Base-by-base conservation (phyloP, 2,113 vertebrate species). In the Erythrocercus mccallii region DNA sequence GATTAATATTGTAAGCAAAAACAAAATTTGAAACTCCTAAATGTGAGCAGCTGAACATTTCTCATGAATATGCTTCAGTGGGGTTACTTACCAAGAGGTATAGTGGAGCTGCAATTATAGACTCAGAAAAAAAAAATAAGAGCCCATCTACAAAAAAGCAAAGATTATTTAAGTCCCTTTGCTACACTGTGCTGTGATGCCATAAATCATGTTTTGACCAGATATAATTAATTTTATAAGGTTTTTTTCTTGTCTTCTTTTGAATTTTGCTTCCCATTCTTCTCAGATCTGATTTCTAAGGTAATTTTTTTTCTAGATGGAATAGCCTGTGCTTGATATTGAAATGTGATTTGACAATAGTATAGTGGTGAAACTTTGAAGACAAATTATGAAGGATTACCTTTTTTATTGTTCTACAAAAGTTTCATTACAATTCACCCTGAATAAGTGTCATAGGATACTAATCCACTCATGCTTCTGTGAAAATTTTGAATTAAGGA, bases 221-320 rank as follows among this genome's bases (percentile, higher is more conserved):
- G 56, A 48, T 45, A 73, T 18, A 94, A 95, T 96, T 97, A 97
- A 96, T 97, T 96, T 94, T 61, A 72, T 83, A 44, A 20, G 4
- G 3, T 5, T 6, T 27, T 69, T 83, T 48, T 21, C 35, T 58
- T 83, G 45, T 61, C 56, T 45, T 86, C 21, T 62, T 95, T 84
- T 74, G 4, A 56, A 84, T 95, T 92, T 94, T 90, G 33, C n/a
- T 73, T 78, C 45, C 27, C 14, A 81, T 96, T 94, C 44, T 92
- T 89, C 91, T 96, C 81, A 87, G 56, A 60, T 90, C 90, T 97
- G 19, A 94, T 69, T 97, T 96, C 89, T 95, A 81, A 92, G 91
- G 91, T 97, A 31, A 64, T 74, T 94, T 45, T 24, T 94, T 81
- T 88, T 58, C 91, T 81, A 94, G 89, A 84, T 92, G n/a, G 56